These are phyloP conservation scores for Sebastes cheni DNA, from an alignment of 2,797 vertebrate genomes.

Conservation along the genomic window DNA sequence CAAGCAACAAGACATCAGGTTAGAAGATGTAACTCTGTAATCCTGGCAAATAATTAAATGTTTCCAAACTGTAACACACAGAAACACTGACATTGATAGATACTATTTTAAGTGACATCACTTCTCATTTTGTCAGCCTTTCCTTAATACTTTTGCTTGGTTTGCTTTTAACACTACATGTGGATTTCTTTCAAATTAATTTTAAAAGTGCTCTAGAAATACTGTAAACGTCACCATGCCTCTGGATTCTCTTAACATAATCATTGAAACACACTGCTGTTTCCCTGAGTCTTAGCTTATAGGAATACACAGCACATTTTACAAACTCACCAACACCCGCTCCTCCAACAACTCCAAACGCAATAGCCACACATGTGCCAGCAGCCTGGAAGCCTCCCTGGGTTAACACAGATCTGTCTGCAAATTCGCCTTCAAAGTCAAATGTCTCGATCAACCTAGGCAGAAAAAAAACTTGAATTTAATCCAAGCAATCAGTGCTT, in stretches of 20 bases:
- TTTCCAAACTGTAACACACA: neutral
- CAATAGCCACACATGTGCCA: constrained; percentile 88
- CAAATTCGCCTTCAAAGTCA: constrained; percentile 69
- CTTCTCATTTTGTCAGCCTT: neutral
- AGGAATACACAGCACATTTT: neutral
- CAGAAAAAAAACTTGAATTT: neutral
- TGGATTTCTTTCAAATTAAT: neutral
- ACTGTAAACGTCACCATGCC: neutral
- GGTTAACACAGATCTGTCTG: constrained; percentile 41
- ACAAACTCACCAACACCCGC: constrained; percentile 87
- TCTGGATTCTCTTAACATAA: neutral
- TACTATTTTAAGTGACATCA: neutral
- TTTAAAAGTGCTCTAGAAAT: neutral
- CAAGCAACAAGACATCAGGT: neutral
- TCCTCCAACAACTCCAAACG: constrained; percentile 91
- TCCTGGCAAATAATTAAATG: neutral
- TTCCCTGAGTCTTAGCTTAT: neutral
- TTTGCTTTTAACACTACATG: neutral
- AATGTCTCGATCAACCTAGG: constrained; percentile 83
- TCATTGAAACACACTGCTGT: neutral
- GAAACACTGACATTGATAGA: neutral
- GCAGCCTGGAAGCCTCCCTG: constrained; percentile 93
- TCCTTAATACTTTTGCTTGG: neutral
- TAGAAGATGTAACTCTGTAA: neutral
- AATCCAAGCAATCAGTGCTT: neutral